Base-by-base conservation (phyloP, 92 coral and sea anemone species). In the Isaurus tuberculatus region DNA sequence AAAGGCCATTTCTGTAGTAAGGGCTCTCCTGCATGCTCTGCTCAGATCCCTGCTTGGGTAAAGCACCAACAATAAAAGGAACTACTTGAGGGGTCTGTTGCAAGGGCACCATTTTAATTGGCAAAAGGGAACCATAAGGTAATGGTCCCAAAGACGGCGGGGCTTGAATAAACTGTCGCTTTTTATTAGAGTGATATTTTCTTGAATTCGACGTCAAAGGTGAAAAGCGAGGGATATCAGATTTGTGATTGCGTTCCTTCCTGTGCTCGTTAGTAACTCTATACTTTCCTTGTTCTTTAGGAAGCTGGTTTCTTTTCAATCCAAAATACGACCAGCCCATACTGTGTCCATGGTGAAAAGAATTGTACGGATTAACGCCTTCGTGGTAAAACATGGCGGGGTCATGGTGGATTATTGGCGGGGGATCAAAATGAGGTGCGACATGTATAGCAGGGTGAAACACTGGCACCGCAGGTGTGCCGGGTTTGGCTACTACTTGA, bases 401-500 rank as follows among this genome's bases (percentile, higher is more conserved):
- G 20, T 87, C 81, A 70, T 87, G 92, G 79, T 91, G 92, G 30
- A 94, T 82, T 48, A 94, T 65, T 13, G 98, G 98, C 13, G 98
- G 98, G 0, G 94, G 81, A 20, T 83, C 83, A 69, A 91, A 94
- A 73, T 94, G 98, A 36, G 93, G 94, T 22, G 99, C 98, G 44
- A 92, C 79, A 49, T 92, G 97, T n/a, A 97, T 90, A 32, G 98
- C 89, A 58, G 99, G 99, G 74, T 97, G 98, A 46, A 91, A 92
- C 53, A 97, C 88, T 3, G 99, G 98, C 31, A 97, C 86, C 1
- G 98, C 97, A 1, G 99, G 99, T 36, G 97, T 82, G 25, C 98
- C 99, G 3, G 99, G 99, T 66, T 94, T 97, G 69, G 99, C 95
- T 3, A 97, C 99, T 13, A 96, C 99, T 84, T 96, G 99, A 73